Base-by-base conservation (phyloP, 2,113 vertebrate genomes). In the Ciconia stormi region DNA sequence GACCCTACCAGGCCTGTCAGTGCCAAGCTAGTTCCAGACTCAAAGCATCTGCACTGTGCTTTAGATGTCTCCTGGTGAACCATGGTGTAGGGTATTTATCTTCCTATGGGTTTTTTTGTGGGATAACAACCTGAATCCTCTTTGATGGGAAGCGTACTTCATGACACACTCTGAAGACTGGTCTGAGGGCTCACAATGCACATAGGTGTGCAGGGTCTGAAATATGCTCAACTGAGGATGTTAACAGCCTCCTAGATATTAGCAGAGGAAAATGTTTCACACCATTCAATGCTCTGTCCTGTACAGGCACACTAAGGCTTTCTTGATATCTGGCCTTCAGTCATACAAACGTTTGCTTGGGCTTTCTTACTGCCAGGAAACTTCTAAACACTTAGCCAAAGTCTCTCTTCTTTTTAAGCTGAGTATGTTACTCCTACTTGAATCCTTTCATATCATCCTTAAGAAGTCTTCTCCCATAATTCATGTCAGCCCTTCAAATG, bases 401-500 rank as follows among this genome's bases (percentile, higher is more conserved):
- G 52, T 49, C 53, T 83, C n/a, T 84, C 49, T 79, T 86, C 46
- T 89, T 94, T 90, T 91, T 52, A 66, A 95, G 81, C 23, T 26
- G n/a, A 88, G 17, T 67, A 38, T 67, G 78, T 62, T 95, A 87
- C 59, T 95, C 73, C 69, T 84, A 52, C 87, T 94, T 84, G 52
- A 91, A 87, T 94, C 55, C 77, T 87, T 95, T 95, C 11, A 8
- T 83, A 63, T 66, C 2, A 1, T 82, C 84, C 50, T 94, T 63
- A 53, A 90, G 79, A 90, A 94, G n/a, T 71, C 67, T 87, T 96
- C 80, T 95, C 65, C 58, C 49, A 82, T 93, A 74, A 87, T 89
- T 93, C 89, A 83, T 87, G 84, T 96, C 77, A 95, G n/a, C 53
- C 49, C 42, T 95, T 96, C 89, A 93, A 72, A 95, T 95, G 84